Percentiles rank a stretch among this genome's conserved stretches.
phyloP scores from a whole-genome alignment of 2,888 invertebrate species.

The Drosophila maculinotata region DNA sequence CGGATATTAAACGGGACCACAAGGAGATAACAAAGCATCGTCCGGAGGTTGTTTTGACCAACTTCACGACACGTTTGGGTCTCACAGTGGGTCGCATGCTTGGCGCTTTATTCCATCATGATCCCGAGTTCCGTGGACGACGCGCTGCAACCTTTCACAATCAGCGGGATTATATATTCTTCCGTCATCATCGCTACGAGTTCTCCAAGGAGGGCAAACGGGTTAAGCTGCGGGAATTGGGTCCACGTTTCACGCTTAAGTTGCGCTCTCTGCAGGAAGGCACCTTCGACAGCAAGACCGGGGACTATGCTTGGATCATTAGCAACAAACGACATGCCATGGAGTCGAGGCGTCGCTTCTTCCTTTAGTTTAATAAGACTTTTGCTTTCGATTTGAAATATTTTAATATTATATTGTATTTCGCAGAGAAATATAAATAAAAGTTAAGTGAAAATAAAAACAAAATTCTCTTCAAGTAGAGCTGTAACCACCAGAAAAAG shows the following conservation, averaged over 20 bases:
- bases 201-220: constrained; percentile 92
- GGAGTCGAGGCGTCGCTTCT: constrained; percentile 97
- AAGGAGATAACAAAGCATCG: constrained; percentile 94
- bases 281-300: constrained; percentile 98
- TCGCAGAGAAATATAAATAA: constrained; percentile 45
- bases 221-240: constrained; percentile 94
- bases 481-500: constrained; percentile 24
- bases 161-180: constrained; percentile 99
- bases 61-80: constrained; percentile 97
- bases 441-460: constrained; percentile 46
- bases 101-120: constrained; percentile 96
- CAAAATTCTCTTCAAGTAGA: constrained; percentile 25
- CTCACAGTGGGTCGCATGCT: constrained; percentile 96
- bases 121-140: constrained; percentile 97
- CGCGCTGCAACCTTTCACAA: constrained; percentile 99
- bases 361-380: constrained; percentile 88
- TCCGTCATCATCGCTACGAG: constrained; percentile 98
- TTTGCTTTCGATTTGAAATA: constrained; percentile 19
- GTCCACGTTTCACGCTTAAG: constrained; percentile 97
- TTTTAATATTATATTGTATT: constrained; percentile 27
- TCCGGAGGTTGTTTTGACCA: constrained; percentile 98
- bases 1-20: constrained; percentile 91
- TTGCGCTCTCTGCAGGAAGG: constrained; percentile 97
- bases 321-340: constrained; percentile 95
- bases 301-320: constrained; percentile 98